A percentile compares a stretch with the other conserved stretches of the same genome.
Conservation (phyloP, 37 sponge, comb jelly and placozoan genomes). For the Theonella swinhoei region DNA sequence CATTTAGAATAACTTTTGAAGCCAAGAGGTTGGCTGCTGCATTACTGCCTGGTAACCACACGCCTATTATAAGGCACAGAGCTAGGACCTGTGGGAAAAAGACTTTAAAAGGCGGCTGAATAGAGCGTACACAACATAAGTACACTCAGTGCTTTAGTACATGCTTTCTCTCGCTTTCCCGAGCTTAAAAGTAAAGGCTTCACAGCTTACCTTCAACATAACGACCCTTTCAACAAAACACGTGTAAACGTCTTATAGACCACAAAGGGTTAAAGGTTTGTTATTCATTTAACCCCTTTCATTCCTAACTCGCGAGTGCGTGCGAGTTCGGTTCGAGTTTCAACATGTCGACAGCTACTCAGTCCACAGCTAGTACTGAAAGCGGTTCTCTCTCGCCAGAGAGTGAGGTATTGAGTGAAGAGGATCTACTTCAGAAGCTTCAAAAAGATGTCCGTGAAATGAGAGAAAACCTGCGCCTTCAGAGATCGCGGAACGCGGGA, state of each 20-base stretch:
- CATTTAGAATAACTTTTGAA: conserved; percentile 87
- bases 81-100: conserved; percentile 3
- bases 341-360: no score
- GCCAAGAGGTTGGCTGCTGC: conserved; percentile 66
- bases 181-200: no score
- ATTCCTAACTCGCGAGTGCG: background rate
- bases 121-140: background rate
- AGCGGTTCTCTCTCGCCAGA: background rate
- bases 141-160: conserved; percentile 4
- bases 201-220: background rate
- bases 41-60: background rate
- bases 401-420: background rate
- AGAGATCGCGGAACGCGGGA: conserved; percentile 17
- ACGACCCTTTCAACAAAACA: background rate
- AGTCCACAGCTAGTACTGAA: background rate
- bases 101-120: background rate
- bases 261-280: conserved; percentile 4
- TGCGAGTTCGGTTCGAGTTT: background rate
- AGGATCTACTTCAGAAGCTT: background rate
- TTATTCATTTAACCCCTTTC: background rate
- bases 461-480: conserved; percentile 37
- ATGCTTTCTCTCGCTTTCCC: no score
- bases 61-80: background rate
- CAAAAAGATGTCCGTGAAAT: conserved; percentile 21
- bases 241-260: background rate